Evolutionary conservation across 2,888 invertebrate genomes (phyloP), one percentile per base, ranked within the genome.

Genomic region (Phorcus lineatus): DNA sequence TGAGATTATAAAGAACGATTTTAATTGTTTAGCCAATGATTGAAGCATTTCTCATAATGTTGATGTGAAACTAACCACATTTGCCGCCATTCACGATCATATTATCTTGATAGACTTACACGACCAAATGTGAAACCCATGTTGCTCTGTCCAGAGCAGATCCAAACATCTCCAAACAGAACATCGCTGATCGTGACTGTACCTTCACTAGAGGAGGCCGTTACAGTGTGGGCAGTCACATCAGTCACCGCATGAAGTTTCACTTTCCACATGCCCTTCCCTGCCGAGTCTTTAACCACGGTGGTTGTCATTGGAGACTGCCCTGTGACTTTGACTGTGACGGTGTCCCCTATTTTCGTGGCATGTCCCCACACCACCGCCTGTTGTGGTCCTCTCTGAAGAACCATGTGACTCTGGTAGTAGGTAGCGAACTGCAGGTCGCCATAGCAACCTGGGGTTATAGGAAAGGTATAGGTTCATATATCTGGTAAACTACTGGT

Each of bases 121-220:
- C 40, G 55, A 11, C 24, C 17, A 70, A 86, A 79, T 0, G 76
- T 55, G 80, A 90, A 90, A 79, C 84, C 84, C 91, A 91, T 90
- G 79, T 91, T 91, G 77, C 91, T 90, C 80, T 91, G 90, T 55
- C 92, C 92, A 22, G 91, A 91, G 79, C 92, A 92, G 6, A 92
- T 22, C 91, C 91, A 92, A 0, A 92, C 90, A 80, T 92, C 91
- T 13, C 92, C 92, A 84, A 91, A 91, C 76, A 90, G 77, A 19
- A 92, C 91, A 83, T 90, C 88, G 36, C 77, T 78, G 0, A 92
- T 53, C 2, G 77, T 77, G 17, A 86, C 82, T 13, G 66, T 78
- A 53, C 85, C 81, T n/a, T 78, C 81, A 28, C 81, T 85, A 11
- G 88, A 85, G 22, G 67, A 79, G 1, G 86, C 88, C 3, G 81